phyloP scores from a whole-genome alignment of 2,797 vertebrate genomes.

The Ateles fusciceps region DNA sequence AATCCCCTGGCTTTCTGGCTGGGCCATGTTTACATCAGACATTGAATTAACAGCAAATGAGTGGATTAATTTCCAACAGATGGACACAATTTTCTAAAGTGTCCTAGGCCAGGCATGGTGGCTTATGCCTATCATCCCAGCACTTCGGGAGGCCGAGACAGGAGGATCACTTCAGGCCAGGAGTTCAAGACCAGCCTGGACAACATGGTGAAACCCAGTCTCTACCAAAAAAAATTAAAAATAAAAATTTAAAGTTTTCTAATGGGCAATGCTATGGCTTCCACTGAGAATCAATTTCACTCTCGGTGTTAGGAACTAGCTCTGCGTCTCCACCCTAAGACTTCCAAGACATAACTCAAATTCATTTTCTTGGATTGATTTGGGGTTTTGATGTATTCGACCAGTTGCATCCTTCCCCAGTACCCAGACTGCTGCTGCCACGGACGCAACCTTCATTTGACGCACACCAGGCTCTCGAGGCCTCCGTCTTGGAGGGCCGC shows the following conservation, averaged over 20 bases:
- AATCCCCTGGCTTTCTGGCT: not conserved
- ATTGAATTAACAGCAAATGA: not conserved
- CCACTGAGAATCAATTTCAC: fast-evolving
- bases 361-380: not conserved
- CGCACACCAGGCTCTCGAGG: fast-evolving
- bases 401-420: fast-evolving
- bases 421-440: fast-evolving
- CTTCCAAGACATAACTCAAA: not conserved
- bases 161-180: not conserved
- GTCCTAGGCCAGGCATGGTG: not conserved
- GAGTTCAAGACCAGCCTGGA: not conserved
- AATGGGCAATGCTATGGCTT: fast-evolving
- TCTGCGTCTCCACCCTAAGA: not conserved
- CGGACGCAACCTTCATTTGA: fast-evolving
- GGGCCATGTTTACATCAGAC: not conserved
- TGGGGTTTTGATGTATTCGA: fast-evolving
- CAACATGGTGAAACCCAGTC: not conserved
- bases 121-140: not conserved
- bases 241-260: not conserved
- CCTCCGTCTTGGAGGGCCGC: fast-evolving
- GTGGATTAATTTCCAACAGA: fast-evolving
- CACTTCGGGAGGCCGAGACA: not conserved
- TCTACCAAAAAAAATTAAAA: too few species aligned
- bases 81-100: fast-evolving
- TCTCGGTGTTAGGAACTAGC: fast-evolving